Conservation (phyloP, 2,113 vertebrate species). For the Emydocephalus ijimae region DNA sequence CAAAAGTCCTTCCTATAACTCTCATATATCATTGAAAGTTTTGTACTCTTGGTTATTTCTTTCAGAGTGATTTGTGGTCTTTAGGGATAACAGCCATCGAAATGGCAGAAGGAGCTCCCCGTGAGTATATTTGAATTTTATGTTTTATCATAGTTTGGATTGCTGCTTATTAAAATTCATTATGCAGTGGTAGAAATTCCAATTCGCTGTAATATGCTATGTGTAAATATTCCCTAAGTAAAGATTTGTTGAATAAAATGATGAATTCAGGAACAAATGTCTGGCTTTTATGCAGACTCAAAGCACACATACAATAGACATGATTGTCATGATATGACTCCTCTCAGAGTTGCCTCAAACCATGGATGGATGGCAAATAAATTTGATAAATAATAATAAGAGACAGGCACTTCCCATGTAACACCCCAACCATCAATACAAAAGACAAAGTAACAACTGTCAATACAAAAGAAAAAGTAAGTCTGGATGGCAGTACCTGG, state of each 20-base stretch:
- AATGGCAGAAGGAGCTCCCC: constrained; percentile 98
- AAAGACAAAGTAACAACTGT: not conserved
- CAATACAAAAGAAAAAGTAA: not conserved
- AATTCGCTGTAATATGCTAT: rapidly evolving
- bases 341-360: not conserved
- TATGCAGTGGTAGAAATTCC: rapidly evolving
- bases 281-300: not conserved
- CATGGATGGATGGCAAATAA: not conserved
- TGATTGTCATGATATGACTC: not conserved
- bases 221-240: not conserved
- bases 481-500: not conserved
- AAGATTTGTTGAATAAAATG: not conserved
- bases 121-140: constrained; percentile 77
- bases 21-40: not conserved
- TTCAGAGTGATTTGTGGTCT: constrained; percentile 97
- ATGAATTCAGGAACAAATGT: not conserved
- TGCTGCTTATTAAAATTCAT: not conserved
- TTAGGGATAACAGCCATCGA: constrained; percentile 97
- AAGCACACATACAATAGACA: not conserved
- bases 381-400: not conserved
- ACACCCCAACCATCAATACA: not conserved
- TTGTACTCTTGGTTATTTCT: constrained; percentile 55
- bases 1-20: not conserved
- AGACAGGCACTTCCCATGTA: not conserved
- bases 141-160: not conserved